These are phyloP conservation scores for Epizoanthus rinbou DNA, from an alignment of 92 coral and sea anemone species.

Conservation along the genomic window DNA sequence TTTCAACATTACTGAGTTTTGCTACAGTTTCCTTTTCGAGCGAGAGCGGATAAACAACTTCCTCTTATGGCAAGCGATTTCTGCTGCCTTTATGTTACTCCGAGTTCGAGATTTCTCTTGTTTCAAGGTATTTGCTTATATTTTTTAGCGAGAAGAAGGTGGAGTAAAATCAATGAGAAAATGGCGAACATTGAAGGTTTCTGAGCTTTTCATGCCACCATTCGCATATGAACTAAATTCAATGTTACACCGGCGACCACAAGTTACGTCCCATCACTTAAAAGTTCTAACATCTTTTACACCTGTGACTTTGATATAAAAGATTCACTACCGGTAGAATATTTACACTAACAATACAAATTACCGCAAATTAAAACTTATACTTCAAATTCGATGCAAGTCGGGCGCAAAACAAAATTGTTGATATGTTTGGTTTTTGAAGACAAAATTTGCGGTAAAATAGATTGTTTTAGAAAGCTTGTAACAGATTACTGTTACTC, in stretches of 20 bases:
- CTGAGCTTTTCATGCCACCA: not conserved
- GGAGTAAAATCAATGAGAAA: not conserved
- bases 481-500: conserved; percentile 1
- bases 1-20: too few relatives aligned
- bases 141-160: not conserved
- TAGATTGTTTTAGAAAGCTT: not conserved
- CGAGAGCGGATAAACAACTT: too few relatives aligned
- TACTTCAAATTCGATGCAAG: not conserved
- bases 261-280: conserved; percentile 2
- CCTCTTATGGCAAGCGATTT: too few relatives aligned
- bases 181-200: not conserved
- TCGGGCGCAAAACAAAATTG: conserved; percentile 7
- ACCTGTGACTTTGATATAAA: conserved; percentile 29
- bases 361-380: not conserved
- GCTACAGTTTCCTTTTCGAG: too few relatives aligned
- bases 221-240: not conserved
- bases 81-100: too few relatives aligned
- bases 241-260: conserved; percentile 9
- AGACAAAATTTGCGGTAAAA: conserved; percentile 24
- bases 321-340: conserved; percentile 11
- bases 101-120: too few relatives aligned
- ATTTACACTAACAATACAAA: conserved; percentile 7
- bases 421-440: not conserved
- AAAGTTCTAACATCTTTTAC: conserved; percentile 16
- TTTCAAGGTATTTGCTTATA: too few relatives aligned